These are phyloP conservation scores for Ganaspis sp. DNA, from an alignment of 1,140 invertebrate species.

Conservation along the genomic window DNA sequence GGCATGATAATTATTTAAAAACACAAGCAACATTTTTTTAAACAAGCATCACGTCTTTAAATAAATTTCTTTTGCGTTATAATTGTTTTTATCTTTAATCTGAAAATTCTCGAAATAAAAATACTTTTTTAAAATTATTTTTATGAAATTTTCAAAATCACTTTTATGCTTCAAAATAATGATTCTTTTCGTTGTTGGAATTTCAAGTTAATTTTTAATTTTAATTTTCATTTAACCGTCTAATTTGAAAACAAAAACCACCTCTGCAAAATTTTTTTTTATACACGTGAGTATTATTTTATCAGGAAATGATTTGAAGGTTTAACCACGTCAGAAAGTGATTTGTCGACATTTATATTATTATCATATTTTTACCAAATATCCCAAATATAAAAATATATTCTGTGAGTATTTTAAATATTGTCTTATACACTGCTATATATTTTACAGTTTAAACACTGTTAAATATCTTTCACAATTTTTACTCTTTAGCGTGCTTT, in stretches of 20 bases:
- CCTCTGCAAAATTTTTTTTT: background rate
- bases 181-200: no score
- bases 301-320: background rate
- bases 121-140: no score
- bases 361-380: constrained; percentile 11
- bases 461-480: background rate
- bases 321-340: background rate
- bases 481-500: background rate
- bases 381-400: background rate
- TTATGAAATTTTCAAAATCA: no score
- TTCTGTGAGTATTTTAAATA: constrained; percentile 11
- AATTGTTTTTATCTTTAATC: no score
- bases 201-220: background rate
- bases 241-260: background rate
- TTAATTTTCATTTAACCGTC: background rate
- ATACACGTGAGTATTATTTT: constrained; percentile 1
- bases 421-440: background rate
- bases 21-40: no score
- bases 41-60: no score
- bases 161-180: no score
- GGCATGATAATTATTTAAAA: no score
- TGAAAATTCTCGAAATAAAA: no score
- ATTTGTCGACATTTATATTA: background rate
- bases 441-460: constrained; percentile 12
- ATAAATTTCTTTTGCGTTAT: no score